Evolutionary conservation across 30 jellyfish, hydroid and myxozoan genomes (phyloP).

Genomic region (Turritopsis rubra): DNA sequence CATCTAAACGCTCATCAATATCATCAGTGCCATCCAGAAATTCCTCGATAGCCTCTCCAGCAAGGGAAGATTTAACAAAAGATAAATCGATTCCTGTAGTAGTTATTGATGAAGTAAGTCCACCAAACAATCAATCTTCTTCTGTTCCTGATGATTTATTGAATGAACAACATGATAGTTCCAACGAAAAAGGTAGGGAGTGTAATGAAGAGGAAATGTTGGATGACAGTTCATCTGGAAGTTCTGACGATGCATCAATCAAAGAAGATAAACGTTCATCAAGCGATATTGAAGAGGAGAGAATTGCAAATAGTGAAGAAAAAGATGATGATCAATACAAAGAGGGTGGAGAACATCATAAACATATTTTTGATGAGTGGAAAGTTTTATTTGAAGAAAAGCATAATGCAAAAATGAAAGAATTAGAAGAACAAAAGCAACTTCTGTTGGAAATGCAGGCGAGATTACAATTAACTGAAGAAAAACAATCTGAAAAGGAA

Average conservation of each 20-base stretch:
- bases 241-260: background rate
- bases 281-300: background rate
- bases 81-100: background rate
- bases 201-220: background rate
- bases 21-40: constrained; percentile 34
- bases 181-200: background rate
- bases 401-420: constrained; percentile 38
- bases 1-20: constrained; percentile 3
- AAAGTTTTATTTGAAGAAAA: constrained; percentile 50
- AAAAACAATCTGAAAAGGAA: constrained; percentile 20
- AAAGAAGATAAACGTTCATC: background rate
- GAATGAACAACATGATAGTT: background rate
- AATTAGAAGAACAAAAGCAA: constrained; percentile 36
- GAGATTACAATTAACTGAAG: constrained; percentile 9
- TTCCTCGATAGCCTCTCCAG: constrained; percentile 26
- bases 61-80: background rate
- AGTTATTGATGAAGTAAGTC: background rate
- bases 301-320: constrained; percentile 5
- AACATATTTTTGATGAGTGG: constrained; percentile 42
- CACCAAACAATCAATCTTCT: background rate
- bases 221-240: background rate
- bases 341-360: constrained; percentile 21
- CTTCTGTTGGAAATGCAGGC: constrained; percentile 4
- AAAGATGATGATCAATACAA: background rate
- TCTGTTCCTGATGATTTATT: background rate